Evolutionary conservation across 2,888 invertebrate genomes (phyloP), one percentile per base, ranked within the genome.

Genomic region (Philhelius pedissequus): DNA sequence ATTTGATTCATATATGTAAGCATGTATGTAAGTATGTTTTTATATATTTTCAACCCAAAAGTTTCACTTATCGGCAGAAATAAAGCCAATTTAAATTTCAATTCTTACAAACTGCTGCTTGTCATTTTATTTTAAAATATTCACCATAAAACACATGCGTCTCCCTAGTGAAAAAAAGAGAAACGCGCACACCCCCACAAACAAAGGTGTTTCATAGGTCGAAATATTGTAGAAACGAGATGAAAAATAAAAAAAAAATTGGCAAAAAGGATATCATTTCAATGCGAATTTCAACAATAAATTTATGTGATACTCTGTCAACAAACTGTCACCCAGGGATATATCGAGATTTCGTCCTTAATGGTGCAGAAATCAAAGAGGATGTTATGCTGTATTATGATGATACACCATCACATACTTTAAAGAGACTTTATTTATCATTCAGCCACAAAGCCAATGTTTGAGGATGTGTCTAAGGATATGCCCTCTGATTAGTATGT

Each of bases 271-370:
- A 83, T 69, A 73, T 40, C 54, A 73, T 68, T 78, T 48, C 54
- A 56, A 56, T 62, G 74, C 13, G 74, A 69, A 78, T 58, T 83
- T 83, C 62, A 45, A 74, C 73, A 75, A 64, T 83, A 83, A 64
- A 83, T 83, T 83, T 83, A 83, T 83, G 62, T 83, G 83, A 83
- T 78, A 83, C 78, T 83, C 68, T 78, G 78, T 83, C 83, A 78
- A 83, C 83, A 45, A 83, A 78, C 78, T 78, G 78, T 69, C 78
- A 64, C 73, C 56, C 56, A 62, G 56, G 58, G 54, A 43, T 74
- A 35, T 56, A 82, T 71, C 60, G 77, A 52, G 56, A 70, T 71
- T 77, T 76, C 30, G 15, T 48, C 38, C 48, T 79, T 38, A 20
- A 48, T 70, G 76, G 54, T 76, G 48, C 20, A 43, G 66, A 77